Evolutionary conservation across 2,888 invertebrate genomes (phyloP).

Genomic region (Ophion ventricosus): DNA sequence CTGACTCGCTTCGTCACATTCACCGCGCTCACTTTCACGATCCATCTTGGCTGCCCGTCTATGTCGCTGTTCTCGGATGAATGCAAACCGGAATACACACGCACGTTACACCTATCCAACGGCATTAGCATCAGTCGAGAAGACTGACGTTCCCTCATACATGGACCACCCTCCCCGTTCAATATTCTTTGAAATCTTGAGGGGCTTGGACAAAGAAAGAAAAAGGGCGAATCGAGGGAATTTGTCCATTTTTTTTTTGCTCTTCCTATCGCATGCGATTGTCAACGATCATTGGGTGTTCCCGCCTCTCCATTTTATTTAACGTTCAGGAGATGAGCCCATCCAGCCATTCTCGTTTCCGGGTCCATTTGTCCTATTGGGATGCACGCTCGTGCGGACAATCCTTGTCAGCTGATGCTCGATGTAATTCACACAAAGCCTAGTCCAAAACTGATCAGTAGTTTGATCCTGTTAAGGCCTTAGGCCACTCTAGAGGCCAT

Average conservation of each 20-base stretch:
- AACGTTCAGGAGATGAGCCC: conserved; percentile 8
- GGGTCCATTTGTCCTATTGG: too few relatives aligned
- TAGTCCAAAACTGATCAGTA: neutral
- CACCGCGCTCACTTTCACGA: conserved; percentile 24
- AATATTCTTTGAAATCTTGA: conserved; percentile 20
- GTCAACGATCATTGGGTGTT: conserved; percentile 7
- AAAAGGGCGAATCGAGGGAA: conserved; percentile 24
- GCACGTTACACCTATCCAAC: conserved; percentile 21
- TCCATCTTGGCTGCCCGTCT: conserved; percentile 34
- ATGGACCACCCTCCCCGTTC: conserved; percentile 27
- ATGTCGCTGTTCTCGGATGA: conserved; percentile 17
- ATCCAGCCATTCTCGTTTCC: neutral
- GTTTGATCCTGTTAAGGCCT: neutral
- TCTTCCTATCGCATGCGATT: neutral
- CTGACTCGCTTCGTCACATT: conserved; percentile 23
- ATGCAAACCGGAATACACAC: conserved; percentile 33
- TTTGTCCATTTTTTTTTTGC: neutral
- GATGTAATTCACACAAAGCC: too few relatives aligned
- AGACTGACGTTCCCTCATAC: conserved; percentile 9
- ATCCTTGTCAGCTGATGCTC: too few relatives aligned
- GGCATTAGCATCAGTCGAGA: conserved; percentile 43
- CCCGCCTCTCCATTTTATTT: conserved; percentile 4
- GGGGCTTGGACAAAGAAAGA: conserved; percentile 7
- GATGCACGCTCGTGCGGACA: too few relatives aligned
- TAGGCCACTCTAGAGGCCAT: too few relatives aligned